Conservation (phyloP, 2,797 vertebrate species). For the Ficedula albicollis region DNA sequence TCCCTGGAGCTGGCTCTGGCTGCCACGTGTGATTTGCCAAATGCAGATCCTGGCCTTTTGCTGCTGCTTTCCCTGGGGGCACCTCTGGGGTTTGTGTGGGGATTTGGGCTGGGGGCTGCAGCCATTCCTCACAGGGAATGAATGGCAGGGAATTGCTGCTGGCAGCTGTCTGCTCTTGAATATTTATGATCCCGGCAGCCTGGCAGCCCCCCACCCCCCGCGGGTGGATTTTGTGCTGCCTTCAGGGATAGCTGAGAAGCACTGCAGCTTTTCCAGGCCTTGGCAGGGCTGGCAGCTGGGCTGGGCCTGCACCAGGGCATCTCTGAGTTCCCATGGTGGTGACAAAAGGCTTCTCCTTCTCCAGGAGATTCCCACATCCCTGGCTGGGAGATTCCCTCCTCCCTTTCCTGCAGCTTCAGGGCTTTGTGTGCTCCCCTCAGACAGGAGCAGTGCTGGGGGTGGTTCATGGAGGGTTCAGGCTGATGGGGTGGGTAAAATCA, state of each 20-base stretch:
- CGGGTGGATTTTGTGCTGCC: background rate
- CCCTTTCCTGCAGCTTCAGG: background rate
- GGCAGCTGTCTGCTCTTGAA: background rate
- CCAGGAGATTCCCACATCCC: background rate
- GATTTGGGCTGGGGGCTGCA: background rate
- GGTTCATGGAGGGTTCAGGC: rapidly evolving
- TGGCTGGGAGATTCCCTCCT: background rate
- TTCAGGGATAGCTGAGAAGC: background rate
- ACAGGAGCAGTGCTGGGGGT: background rate
- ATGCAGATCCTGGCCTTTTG: rapidly evolving
- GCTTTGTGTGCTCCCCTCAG: background rate
- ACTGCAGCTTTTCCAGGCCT: background rate
- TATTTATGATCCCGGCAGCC: background rate
- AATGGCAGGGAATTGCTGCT: background rate
- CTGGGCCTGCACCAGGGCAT: background rate
- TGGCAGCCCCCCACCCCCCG: background rate
- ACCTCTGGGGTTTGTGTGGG: background rate
- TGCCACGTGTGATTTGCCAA: rapidly evolving
- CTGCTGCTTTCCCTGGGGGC: background rate
- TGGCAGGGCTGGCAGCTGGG: background rate
- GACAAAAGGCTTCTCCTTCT: background rate
- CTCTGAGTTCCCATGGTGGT: background rate
- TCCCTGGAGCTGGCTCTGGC: background rate
- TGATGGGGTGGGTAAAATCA: background rate
- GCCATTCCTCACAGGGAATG: background rate